Base-by-base conservation (phyloP, 2,888 invertebrate genomes). In the Nasonovia ribisnigri region DNA sequence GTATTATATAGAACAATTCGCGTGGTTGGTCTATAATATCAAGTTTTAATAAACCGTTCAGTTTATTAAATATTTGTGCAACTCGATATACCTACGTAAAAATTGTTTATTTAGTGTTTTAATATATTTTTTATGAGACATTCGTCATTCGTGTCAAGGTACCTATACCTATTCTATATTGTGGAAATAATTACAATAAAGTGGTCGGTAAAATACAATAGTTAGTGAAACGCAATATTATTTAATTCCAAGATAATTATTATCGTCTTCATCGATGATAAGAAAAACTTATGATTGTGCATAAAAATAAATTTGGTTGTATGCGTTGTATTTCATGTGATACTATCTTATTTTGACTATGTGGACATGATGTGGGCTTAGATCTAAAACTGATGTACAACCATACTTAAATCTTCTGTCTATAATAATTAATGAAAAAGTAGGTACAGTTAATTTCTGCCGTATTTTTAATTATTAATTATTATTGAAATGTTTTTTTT, bases 121-220 rank as follows among this genome's bases (percentile, higher is more conserved):
- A 13, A n/a, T 67, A 67, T 90, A 54, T 54, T 42, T 8, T 46
- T 48, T 87, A 46, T 24, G 46, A 87, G 26, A 87, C 36, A 92
- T 87, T 92, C 92, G 86, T 92, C 92, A 92, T 92, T 67, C 24
- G 60, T 87, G 87, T 92, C 92, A 92, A 92, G 92, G 92, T 43
- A 46, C 46, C 0, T 46, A 46, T 46, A 46, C 11, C 1, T 46
- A 46, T 46, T 46, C 46, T 10, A 46, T 48, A 91, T 54, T 54
- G 11, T n/a, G 0, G 16, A 48, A 51, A 91, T 54, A 51, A 90
- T 91, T 84, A 84, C 29, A 43, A 36, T 67, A 67, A n/a, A n/a
- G 36, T 77, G 36, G 77, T 77, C 77, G 8, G 20, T 77, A 77
- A 36, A 77, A 77, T 42, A 90, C 11, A 57, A 86, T 57, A 54